Evolutionary conservation across 2,113 vertebrate species (phyloP).

Genomic region (Ammodytes marinus): DNA sequence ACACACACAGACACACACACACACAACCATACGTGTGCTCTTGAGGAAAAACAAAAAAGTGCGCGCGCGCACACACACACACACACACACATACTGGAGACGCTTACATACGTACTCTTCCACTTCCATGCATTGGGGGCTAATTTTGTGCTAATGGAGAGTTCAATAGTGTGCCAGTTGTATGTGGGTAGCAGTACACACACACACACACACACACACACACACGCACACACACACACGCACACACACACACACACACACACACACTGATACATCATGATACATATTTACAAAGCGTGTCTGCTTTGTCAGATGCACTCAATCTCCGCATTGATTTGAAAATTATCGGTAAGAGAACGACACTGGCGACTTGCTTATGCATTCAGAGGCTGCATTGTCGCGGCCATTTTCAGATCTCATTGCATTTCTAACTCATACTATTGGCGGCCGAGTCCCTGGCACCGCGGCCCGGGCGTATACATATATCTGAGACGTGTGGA

Average conservation of each 20-base stretch:
- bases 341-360: conserved; percentile 10
- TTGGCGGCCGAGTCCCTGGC: conserved; percentile 61
- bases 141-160: conserved; percentile 59
- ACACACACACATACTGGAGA: conserved; percentile 10
- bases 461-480: conserved; percentile 57
- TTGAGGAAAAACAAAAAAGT: conserved; percentile 12
- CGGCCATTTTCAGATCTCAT: conserved; percentile 60
- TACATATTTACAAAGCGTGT: neutral
- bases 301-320: conserved; percentile 25
- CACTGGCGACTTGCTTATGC: conserved; percentile 59
- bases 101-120: conserved; percentile 23
- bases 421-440: conserved; percentile 73
- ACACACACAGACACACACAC: conserved; percentile 56
- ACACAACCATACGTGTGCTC: conserved; percentile 38
- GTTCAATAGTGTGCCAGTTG: conserved; percentile 44
- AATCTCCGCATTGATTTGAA: conserved; percentile 30
- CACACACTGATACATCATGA: neutral
- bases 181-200: conserved; percentile 16
- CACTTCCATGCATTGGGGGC: conserved; percentile 35
- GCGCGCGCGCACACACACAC: too few species aligned
- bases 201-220: neutral
- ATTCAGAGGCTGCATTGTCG: conserved; percentile 62
- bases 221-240: neutral
- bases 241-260: neutral
- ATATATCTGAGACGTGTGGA: conserved; percentile 79